These are phyloP conservation scores for Bradypodion ventrale DNA, from an alignment of 2,797 vertebrate species.

Conservation along the genomic window DNA sequence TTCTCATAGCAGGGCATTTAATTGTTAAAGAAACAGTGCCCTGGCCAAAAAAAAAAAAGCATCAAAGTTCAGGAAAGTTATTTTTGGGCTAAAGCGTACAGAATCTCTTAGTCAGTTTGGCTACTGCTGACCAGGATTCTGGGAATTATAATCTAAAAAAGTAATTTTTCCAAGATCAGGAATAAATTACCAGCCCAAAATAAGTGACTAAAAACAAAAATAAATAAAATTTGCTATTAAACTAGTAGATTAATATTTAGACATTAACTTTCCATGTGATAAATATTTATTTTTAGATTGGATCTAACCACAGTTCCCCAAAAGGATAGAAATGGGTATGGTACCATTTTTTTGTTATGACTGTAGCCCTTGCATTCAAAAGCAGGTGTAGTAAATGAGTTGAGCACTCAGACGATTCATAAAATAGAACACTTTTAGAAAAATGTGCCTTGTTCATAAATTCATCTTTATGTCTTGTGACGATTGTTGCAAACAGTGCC, in stretches of 20 bases:
- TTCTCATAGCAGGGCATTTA: neutral
- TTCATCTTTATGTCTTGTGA: neutral
- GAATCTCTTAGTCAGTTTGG: no score
- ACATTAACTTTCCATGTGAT: neutral
- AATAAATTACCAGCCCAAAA: neutral
- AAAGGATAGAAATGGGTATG: neutral
- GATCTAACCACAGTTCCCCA: constrained; percentile 1
- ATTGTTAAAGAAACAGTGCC: neutral
- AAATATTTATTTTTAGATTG: constrained; percentile 20
- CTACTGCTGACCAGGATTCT: no score
- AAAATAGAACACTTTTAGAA: constrained; percentile 35
- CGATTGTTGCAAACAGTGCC: constrained; percentile 32
- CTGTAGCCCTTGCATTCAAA: constrained; percentile 29
- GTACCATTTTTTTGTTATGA: neutral
- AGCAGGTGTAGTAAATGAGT: constrained; percentile 36
- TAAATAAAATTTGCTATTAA: neutral
- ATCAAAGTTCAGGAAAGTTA: no score
- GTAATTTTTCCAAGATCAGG: no score
- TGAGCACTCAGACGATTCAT: constrained; percentile 18
- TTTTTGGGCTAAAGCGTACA: no score
- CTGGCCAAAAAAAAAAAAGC: neutral
- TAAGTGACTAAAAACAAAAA: neutral
- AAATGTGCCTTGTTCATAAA: constrained; percentile 43
- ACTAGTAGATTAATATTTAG: neutral
- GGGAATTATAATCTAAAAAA: no score